These are phyloP conservation scores for Catonia carolina DNA, from an alignment of 2,888 invertebrate species.

Conservation along the genomic window DNA sequence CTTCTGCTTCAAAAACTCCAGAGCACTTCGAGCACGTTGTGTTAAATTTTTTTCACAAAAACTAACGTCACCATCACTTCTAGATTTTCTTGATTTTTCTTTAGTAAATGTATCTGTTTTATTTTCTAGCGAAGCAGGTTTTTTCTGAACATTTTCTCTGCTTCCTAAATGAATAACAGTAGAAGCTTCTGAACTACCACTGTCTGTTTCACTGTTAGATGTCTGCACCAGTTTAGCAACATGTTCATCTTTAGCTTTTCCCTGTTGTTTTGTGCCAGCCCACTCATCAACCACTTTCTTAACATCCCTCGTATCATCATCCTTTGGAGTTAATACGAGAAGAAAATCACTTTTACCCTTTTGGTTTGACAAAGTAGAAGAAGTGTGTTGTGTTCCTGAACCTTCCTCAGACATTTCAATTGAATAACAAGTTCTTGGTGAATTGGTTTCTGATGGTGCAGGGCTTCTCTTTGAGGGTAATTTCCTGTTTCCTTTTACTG, in stretches of 20 bases:
- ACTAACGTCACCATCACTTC: conserved; percentile 22
- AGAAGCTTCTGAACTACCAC: conserved; percentile 36
- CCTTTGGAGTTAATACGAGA: conserved; percentile 44
- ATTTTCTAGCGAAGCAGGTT: conserved; percentile 9
- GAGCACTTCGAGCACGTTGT: conserved; percentile 25
- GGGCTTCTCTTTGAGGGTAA: conserved; percentile 32
- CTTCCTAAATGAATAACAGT: conserved; percentile 36
- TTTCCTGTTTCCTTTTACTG: conserved; percentile 45
- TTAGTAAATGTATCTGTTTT: conserved; percentile 17
- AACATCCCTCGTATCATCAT: conserved; percentile 37
- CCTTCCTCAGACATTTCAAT: conserved; percentile 44
- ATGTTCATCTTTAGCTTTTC: conserved; percentile 22
- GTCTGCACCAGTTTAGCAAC: conserved; percentile 39
- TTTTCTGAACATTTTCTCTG: conserved; percentile 23
- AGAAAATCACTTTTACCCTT: conserved; percentile 43
- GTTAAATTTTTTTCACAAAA: conserved; percentile 17
- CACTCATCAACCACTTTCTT: conserved; percentile 45
- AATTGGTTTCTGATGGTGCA: conserved; percentile 39
- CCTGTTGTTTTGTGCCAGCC: conserved; percentile 41
- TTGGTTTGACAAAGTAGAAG: conserved; percentile 30
- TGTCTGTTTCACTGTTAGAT: conserved; percentile 59
- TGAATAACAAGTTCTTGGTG: conserved; percentile 47
- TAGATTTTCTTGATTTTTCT: conserved; percentile 21
- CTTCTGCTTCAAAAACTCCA: conserved; percentile 14
- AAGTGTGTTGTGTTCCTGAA: conserved; percentile 25